Base-by-base conservation (phyloP, 2,797 vertebrate genomes). In the Microctenopoma stevenorrisi region DNA sequence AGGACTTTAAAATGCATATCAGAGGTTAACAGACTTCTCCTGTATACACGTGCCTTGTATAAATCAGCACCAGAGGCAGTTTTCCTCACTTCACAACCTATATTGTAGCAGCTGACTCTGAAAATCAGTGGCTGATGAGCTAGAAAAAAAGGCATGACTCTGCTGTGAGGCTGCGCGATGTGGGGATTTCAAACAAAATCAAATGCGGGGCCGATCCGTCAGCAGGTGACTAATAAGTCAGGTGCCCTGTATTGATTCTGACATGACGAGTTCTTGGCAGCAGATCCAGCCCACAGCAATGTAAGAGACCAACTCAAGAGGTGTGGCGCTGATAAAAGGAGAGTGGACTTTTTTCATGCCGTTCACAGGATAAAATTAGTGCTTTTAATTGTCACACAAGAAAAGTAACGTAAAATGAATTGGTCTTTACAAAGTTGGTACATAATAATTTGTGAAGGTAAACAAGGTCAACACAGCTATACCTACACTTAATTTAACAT, bases 181-280 rank as follows among this genome's bases (percentile, higher is more conserved):
- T 15, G 52, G 42, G 16, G 2, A 43, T 15, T 62, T 63, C 44
- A 61, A 62, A 54, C 43, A 5, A 56, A 47, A 59, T 50, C 28
- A 57, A 51, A 49, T 12, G 35, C 50, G 60, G 49, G 44, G 51
- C 0, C 0, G 26, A 64, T 46, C 70, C 46, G 59, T 61, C 64
- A 56, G 65, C 63, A 52, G 47, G 64, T 58, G 76, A 78, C 57
- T 62, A 77, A 76, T 42, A 3, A 64, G 70, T 72, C 70, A 64
- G 55, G 15, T 18, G 18, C 47, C 22, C 50, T 33, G 12, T 48
- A 80, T 67, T 70, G 82, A 88, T 69, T 67, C 11, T 16, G 52
- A 18, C 35, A 6, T 51, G 72, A 66, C 0, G 26, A 51, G 22
- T 42, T 57, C 28, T 54, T 70, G 54, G 65, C 57, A 14, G 38